Evolutionary conservation across 2,888 invertebrate genomes (phyloP).

Genomic region (Tholera decimalis): DNA sequence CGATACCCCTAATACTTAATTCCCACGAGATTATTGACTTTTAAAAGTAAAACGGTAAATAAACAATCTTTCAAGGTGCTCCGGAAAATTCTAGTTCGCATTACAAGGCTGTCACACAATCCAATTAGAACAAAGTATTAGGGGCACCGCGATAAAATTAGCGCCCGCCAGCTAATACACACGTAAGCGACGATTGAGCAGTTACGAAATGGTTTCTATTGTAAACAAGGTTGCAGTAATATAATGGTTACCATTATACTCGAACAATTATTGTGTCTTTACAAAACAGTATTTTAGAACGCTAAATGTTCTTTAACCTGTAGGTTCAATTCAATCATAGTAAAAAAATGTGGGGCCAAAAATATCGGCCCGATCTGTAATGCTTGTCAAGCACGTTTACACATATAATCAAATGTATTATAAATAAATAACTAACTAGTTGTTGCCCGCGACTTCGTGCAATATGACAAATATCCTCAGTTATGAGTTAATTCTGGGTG

Average conservation of each 20-base stretch:
- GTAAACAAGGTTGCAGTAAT: conserved; percentile 39
- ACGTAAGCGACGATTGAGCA: conserved; percentile 46
- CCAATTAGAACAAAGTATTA: conserved; percentile 61
- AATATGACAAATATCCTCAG: no score
- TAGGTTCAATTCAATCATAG: no score
- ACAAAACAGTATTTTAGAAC: neutral
- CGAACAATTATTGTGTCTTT: conserved; percentile 20
- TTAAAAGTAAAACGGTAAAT: conserved; percentile 2
- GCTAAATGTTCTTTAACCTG: neutral
- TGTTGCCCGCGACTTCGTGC: no score
- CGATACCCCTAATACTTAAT: neutral
- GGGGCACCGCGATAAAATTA: conserved; percentile 56
- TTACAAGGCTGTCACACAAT: conserved; percentile 39
- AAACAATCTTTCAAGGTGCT: conserved; percentile 45
- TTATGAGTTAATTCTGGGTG: no score
- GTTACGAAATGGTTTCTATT: conserved; percentile 34
- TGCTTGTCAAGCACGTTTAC: no score
- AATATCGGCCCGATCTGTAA: neutral
- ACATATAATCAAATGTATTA: no score
- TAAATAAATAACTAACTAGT: no score
- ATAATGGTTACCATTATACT: conserved; percentile 25
- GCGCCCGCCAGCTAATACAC: conserved; percentile 39
- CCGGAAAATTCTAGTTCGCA: conserved; percentile 43
- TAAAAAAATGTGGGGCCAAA: no score
- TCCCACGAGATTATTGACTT: neutral